Evolutionary conservation across 2,797 vertebrate species (phyloP), one percentile per base, ranked within the genome.

Genomic region (Yasuhikotakia modesta): DNA sequence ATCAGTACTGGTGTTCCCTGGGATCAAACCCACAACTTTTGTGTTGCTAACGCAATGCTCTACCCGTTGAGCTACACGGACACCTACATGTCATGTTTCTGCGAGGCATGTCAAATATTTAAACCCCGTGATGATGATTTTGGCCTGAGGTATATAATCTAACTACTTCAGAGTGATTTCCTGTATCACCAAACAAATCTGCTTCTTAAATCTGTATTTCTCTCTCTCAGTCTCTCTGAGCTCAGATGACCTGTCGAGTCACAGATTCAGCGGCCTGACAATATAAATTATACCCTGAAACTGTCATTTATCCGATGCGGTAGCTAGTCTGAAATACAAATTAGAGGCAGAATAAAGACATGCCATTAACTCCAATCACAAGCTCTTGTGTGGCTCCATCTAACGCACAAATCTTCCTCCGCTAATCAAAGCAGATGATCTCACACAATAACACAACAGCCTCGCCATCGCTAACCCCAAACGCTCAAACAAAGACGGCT

Each of bases 101-200:
- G 27, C 64, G 79, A 69, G 79, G 66, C 60, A 63, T 55, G 48
- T 79, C 69, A 78, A 75, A 84, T 76, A 85, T 68, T 70, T 2
- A 7, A 76, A 46, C 50, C 58, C 81, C 83, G 46, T 19, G 76
- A 30, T 90, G 89, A 90, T 88, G 85, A 87, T 90, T 89, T 86
- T 70, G 52, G 79, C 87, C 87, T 82, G 74, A 79, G 81, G 86
- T 81, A 87, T 86, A 84, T 85, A 85, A 77, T 86, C 80, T 53
- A n/a, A 83, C 86, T 87, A 78, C 78, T 81, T 74, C 80, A 53
- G 79, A 84, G 82, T 63, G 70, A 78, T 79, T 86, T 83, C 77
- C 85, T 85, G 89, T 89, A 92, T 91, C 90, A 88, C 90, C 85
- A 90, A 83, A 87, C 89, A 91, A 89, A 92, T 89, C 83, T 81